Conservation (phyloP, 2,797 vertebrate genomes). For the Hoplostethus mediterraneus region DNA sequence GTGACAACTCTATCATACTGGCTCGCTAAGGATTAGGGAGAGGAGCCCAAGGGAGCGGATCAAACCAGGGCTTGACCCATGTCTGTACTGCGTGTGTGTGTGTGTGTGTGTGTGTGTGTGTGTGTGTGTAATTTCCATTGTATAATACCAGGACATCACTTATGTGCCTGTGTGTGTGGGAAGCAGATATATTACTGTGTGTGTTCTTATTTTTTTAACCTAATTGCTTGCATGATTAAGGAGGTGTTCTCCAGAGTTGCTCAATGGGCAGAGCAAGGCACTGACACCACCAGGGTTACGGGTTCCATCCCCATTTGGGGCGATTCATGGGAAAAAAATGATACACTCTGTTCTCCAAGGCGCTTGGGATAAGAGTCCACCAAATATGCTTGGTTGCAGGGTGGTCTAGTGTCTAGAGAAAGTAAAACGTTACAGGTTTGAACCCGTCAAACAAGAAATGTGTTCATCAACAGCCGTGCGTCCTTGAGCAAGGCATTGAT, state of each 20-base stretch:
- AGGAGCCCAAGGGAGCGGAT: constrained; percentile 19
- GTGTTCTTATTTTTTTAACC: constrained; percentile 10
- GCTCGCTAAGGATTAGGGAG: constrained; percentile 37
- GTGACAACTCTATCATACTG: constrained; percentile 1
- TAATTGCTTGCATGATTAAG: neutral
- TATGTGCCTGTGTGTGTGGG: neutral
- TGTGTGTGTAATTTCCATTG: neutral
- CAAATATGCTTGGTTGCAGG: too few species aligned
- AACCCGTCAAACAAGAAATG: too few species aligned
- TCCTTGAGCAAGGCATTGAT: too few species aligned
- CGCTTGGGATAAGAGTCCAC: too few species aligned
- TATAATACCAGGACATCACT: neutral
- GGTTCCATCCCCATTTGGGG: too few species aligned
- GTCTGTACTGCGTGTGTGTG: constrained; percentile 12
- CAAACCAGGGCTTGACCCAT: constrained; percentile 26
- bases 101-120: constrained; percentile 12
- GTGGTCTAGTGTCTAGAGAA: too few species aligned
- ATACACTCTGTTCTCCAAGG: too few species aligned
- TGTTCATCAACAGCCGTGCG: too few species aligned
- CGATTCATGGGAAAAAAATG: too few species aligned
- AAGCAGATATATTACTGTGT: neutral
- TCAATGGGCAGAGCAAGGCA: too few species aligned
- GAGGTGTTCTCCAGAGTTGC: neutral
- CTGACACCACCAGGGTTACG: too few species aligned
- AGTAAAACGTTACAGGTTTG: too few species aligned